A percentile compares a stretch with the other conserved stretches of the same genome.
These are phyloP conservation scores for Brienomyrus longianalis DNA, from an alignment of 2,113 vertebrate species.

Conservation along the genomic window DNA sequence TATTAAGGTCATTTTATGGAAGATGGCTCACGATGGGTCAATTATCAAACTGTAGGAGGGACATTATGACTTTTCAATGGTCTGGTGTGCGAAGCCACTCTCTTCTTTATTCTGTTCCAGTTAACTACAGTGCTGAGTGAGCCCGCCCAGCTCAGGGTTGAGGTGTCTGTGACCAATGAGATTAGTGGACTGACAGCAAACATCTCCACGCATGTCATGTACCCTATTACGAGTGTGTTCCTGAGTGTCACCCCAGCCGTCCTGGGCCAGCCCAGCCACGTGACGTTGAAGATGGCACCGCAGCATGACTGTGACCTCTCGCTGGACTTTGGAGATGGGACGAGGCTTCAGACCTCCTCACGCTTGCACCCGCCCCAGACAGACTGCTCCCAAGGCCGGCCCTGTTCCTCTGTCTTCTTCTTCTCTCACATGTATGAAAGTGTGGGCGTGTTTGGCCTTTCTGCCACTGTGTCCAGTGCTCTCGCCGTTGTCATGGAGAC, in stretches of 20 bases:
- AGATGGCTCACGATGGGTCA: background rate
- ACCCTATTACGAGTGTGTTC: background rate
- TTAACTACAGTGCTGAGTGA: conserved; percentile 21
- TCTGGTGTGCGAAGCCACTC: background rate
- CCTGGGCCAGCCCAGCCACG: background rate
- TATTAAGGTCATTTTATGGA: background rate
- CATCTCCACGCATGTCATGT: background rate
- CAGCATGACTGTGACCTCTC: background rate
- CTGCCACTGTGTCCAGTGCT: background rate
- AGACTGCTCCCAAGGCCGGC: background rate
- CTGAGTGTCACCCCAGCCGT: background rate
- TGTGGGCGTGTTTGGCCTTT: background rate
- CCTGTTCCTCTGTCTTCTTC: background rate
- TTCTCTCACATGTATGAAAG: conserved; percentile 11
- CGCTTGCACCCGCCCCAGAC: background rate
- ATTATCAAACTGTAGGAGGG: background rate
- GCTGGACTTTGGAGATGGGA: background rate
- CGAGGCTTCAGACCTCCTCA: background rate
- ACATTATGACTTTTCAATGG: background rate
- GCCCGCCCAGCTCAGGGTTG: conserved; percentile 15
- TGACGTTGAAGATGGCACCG: background rate
- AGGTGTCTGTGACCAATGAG: conserved; percentile 24
- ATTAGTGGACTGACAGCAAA: background rate
- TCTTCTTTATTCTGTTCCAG: background rate
- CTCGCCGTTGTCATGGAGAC: background rate